Evolutionary conservation across 2,113 vertebrate genomes (phyloP), one percentile per base, ranked within the genome.

Genomic region (Rhizomys pruinosus): DNA sequence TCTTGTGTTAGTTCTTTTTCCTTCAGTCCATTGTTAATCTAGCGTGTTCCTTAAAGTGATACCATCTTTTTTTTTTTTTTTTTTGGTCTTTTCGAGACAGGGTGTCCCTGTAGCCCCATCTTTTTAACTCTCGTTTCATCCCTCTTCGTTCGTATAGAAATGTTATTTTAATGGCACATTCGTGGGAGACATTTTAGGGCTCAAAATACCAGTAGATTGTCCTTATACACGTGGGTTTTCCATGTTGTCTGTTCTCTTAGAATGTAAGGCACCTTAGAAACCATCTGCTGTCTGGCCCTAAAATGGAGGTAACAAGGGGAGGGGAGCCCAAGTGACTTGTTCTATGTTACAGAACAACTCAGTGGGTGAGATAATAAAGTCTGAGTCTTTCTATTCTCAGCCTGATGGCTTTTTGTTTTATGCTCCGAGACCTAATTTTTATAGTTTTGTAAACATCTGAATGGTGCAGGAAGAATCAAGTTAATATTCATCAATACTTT

Each of bases 1-100:
- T 85, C 63, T 10, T 44, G 3, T 27, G 23, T 52, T 78, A n/a
- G 37, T 72, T 74, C 32, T 27, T 74, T 64, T 73, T 23, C 34
- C 4, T 84, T 90, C 73, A 76, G n/a, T 90, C 55, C 47, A 4
- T 85, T 90, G 76, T 68, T 57, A 61, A 15, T 22, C 23, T 5
- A 91, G 52, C 84, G 84, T 32, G 63, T 92, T 84, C 94, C 37
- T 84, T 37, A 80, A 95, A 94, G 79, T 37, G 42, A 25, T 73
- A 89, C 23, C 29, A 74, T 87, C 55, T 92, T 16, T 91, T n/a
- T n/a, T n/a, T n/a, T n/a, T n/a, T n/a, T n/a, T n/a, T n/a, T n/a
- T n/a, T n/a, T n/a, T n/a, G n/a, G n/a, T n/a, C n/a, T n/a, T n/a
- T n/a, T n/a, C n/a, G n/a, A n/a, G n/a, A n/a, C n/a, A n/a, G n/a